Percentiles rank a stretch among this genome's conserved stretches.
Evolutionary conservation across 2,888 invertebrate species (phyloP).

Genomic region (Tenthredo notha): DNA sequence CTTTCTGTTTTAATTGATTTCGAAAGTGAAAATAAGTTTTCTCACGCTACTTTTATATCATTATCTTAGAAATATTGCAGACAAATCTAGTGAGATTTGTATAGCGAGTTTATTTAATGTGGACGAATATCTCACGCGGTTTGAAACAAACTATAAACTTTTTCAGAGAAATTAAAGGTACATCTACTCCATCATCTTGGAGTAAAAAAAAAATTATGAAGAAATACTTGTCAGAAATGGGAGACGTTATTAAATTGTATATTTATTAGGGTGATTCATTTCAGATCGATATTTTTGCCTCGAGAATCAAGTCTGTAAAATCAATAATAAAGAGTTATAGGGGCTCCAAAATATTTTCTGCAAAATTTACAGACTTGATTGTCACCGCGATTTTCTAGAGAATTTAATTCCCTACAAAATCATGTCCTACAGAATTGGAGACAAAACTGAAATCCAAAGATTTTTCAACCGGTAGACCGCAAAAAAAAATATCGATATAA

Average conservation of each 20-base stretch:
- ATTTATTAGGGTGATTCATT: neutral
- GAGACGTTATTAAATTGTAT: neutral
- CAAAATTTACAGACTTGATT: too few relatives aligned
- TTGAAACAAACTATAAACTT: too few relatives aligned
- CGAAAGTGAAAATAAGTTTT: neutral
- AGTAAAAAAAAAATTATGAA: neutral
- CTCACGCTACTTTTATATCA: neutral
- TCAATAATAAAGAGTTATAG: too few relatives aligned
- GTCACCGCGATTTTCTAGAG: too few relatives aligned
- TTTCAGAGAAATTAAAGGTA: neutral
- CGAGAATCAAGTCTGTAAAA: too few relatives aligned
- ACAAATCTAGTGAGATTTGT: neutral
- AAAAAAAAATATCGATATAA: too few relatives aligned
- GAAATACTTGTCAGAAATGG: neutral
- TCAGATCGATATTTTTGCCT: too few relatives aligned
- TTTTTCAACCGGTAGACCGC: too few relatives aligned
- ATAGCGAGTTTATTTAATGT: neutral
- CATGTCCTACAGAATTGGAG: too few relatives aligned
- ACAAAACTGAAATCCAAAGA: too few relatives aligned
- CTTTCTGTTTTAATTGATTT: neutral
- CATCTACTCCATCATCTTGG: neutral
- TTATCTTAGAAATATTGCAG: neutral
- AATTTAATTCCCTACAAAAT: too few relatives aligned
- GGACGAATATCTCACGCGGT: neutral
- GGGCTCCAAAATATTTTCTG: too few relatives aligned